These are phyloP conservation scores for Dolichoris vasculosae DNA, from an alignment of 1,140 invertebrate genomes.

Conservation along the genomic window DNA sequence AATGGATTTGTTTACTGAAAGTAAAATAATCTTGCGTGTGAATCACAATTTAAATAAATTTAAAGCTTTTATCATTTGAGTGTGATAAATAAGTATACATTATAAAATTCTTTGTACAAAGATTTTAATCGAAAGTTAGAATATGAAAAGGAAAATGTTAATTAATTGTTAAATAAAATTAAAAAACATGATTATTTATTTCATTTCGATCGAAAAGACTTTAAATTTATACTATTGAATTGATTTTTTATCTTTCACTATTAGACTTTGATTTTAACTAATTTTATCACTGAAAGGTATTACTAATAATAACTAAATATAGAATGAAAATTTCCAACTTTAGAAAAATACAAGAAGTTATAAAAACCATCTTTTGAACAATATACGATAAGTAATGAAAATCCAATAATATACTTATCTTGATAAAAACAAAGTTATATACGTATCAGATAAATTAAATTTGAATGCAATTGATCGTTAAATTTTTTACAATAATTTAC, in stretches of 20 bases:
- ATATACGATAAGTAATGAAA: background rate
- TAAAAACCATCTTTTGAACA: background rate
- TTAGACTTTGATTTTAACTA: background rate
- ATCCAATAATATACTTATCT: too few relatives aligned
- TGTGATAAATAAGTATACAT: too few relatives aligned
- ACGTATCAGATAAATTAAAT: background rate
- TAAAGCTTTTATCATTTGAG: too few relatives aligned
- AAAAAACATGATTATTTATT: background rate
- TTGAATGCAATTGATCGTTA: background rate
- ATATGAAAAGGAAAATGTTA: background rate
- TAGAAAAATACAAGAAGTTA: too few relatives aligned
- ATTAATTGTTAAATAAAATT: background rate
- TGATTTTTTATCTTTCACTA: background rate
- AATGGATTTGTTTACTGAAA: too few relatives aligned
- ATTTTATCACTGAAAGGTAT: background rate
- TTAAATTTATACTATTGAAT: background rate
- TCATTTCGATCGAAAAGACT: background rate
- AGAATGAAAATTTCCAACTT: background rate
- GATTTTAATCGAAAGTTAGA: background rate
- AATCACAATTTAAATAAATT: too few relatives aligned
- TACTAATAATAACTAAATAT: background rate
- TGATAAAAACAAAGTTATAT: background rate
- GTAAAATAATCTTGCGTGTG: too few relatives aligned
- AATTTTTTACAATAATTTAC: slow-evolving; percentile 20
- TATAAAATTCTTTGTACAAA: too few relatives aligned